Base-by-base conservation (phyloP, 2,888 invertebrate genomes). In the Tortrix viridana region DNA sequence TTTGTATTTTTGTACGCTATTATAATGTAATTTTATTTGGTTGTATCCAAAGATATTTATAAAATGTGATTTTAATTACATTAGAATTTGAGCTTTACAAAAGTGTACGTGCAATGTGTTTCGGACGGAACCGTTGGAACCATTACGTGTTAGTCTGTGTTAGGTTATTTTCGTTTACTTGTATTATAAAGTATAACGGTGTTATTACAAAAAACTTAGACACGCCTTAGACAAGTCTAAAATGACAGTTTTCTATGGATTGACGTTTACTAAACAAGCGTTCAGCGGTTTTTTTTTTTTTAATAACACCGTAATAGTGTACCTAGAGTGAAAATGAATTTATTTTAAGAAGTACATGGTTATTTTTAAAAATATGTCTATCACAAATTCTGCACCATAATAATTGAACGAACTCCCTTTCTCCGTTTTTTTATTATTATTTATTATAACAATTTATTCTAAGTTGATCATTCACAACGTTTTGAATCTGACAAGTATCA, bases 21-120 rank as follows among this genome's bases (percentile, higher is more conserved):
- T 88, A 82, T 84, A 80, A 76, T 68, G 79, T 86, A 82, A 81
- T 86, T 90, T 89, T 84, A 86, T 89, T 92, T 89, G 90, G 90
- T 89, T 85, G 81, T 83, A 86, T 82, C 91, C 91, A 91, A 92
- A 92, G 91, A 92, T 92, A 89, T 91, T 90, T 90, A 89, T 80
- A 79, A 86, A 78, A 89, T 90, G 90, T 91, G 91, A 90, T 89
- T 88, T 85, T 77, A 84, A 85, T 85, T 87, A 86, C 85, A 84
- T 81, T 87, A 86, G 69, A 77, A 82, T 67, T 84, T 80, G 83
- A 89, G 88, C 89, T 90, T 89, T 89, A 90, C 83, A 81, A 88
- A 88, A 87, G 87, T 87, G 82, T 85, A 84, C 78, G 84, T 85
- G 86, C 86, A 82, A 84, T 86, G 80, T 77, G 76, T 84, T 76